phyloP scores from a whole-genome alignment of 2,797 vertebrate species.

The Anabacerthia variegaticeps region DNA sequence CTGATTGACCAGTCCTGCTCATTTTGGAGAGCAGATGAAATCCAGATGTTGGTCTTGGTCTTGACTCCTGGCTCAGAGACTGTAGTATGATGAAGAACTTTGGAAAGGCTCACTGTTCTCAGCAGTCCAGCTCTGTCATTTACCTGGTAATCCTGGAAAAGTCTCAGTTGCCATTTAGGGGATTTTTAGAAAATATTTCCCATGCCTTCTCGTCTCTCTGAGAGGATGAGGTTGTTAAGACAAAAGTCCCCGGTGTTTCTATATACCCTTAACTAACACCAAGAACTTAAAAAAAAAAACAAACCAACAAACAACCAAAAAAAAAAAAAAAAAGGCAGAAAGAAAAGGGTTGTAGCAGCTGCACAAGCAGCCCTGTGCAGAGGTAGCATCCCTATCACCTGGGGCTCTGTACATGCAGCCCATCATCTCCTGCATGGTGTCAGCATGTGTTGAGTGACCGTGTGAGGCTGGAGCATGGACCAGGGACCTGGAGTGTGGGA shows the following conservation, averaged over 20 bases:
- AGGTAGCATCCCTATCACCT: neutral
- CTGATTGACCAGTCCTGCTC: neutral
- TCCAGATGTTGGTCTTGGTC: neutral
- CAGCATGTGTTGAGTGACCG: neutral
- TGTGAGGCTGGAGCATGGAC: neutral
- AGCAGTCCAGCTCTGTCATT: neutral
- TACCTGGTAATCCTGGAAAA: slow-evolving; percentile 39
- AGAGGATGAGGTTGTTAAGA: neutral
- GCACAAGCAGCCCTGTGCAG: neutral
- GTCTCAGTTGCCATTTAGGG: neutral
- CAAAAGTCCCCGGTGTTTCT: neutral
- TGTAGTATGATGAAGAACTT: neutral
- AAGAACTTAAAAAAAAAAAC: neutral
- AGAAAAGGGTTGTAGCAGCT: neutral
- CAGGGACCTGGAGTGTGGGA: neutral
- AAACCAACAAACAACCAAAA: too few species aligned
- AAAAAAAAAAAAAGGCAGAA: neutral
- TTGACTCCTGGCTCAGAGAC: neutral
- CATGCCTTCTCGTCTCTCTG: neutral
- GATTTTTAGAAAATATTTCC: neutral
- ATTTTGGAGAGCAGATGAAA: neutral
- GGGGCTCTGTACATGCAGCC: neutral
- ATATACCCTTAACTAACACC: neutral
- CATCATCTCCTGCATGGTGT: accelerated
- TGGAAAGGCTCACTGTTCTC: neutral